Base-by-base conservation (phyloP, 1,140 invertebrate genomes). In the Sinonovacula constricta region DNA sequence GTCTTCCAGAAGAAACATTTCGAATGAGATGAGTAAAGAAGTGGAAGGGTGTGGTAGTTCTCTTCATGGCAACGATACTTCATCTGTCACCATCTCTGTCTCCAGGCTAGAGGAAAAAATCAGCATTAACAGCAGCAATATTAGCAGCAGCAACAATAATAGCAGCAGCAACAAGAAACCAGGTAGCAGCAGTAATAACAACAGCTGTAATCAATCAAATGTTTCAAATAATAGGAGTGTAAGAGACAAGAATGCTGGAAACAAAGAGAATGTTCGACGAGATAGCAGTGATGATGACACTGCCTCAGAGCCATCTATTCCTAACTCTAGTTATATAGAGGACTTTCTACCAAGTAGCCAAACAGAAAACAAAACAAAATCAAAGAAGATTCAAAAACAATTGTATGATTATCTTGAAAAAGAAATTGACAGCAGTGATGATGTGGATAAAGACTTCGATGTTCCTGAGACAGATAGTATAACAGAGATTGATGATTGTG, bases 21-120 rank as follows among this genome's bases (percentile, higher is more conserved):
- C 69, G 3, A 68, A 49, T 51, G 78, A 80, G 51, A 72, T 71
- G 54, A 59, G 53, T 33, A 72, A 72, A 53, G 26, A 34, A 18
- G 33, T 67, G 15, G 62, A 72, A 22, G 57, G 57, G 18, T 80
- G 78, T 74, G 78, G 78, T 10, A 60, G 24, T 24, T n/a, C 26
- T 14, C 18, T 53, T 24, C 51, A 53, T 1, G 18, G 18, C 18
- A 18, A 28, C 15, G 18, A 60, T 14, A n/a, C 24, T 15, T 26
- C 57, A 60, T 1, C n/a, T 24, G 26, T 31, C 57, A 24, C 18
- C 7, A 57, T 57, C 22, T 12, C 39, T 45, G 18, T 45, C 7
- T 45, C 39, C 39, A 7, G 39, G 18, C 39, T 45, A 18, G 39
- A 45, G 39, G 7, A 45, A 18, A 7, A 18, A 18, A 7, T 18